Evolutionary conservation across 2,888 invertebrate species (phyloP), one percentile per base, ranked within the genome.

Genomic region (Lasiommata megera): DNA sequence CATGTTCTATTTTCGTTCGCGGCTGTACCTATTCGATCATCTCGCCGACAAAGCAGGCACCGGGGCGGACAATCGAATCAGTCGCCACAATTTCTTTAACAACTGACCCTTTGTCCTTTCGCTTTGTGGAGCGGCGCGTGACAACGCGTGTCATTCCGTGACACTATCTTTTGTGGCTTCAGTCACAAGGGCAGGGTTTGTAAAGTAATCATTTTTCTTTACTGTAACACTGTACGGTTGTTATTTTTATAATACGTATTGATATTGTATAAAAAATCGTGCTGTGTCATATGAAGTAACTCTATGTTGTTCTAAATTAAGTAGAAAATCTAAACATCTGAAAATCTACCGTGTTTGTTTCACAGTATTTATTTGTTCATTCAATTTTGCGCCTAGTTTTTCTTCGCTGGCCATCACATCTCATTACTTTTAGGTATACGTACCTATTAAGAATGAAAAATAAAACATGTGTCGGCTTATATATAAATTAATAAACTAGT

Each of bases 41-140:
- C 23, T 48, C 51, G 62, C 67, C 82, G 81, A 83, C 85, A 84
- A 86, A 84, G 84, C 75, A 76, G 74, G 77, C 76, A 79, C 77
- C 76, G 74, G 71, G 69, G 68, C 72, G 72, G 73, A 84, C 85
- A 82, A 82, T 86, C 79, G 77, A 80, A 84, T 86, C 80, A 78
- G 77, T 72, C 79, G 80, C 76, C 80, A 81, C 82, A 79, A 79
- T 80, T 81, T 82, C 80, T 77, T 74, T 54, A 47, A 58, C 65
- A 68, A 63, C 68, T 62, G 58, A 62, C 67, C 63, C 71, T 73
- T 76, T 72, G 73, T 74, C 69, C 75, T 74, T 72, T 74, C 69
- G 62, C 65, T 62, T 64, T 65, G 67, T 65, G 63, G 58, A 47
- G 54, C 14, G 51, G 53, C 47, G 60, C 67, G 59, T 59, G 60